Evolutionary conservation across 2,888 invertebrate genomes (phyloP), one percentile per base, ranked within the genome.

Genomic region (Byasa hedistus): DNA sequence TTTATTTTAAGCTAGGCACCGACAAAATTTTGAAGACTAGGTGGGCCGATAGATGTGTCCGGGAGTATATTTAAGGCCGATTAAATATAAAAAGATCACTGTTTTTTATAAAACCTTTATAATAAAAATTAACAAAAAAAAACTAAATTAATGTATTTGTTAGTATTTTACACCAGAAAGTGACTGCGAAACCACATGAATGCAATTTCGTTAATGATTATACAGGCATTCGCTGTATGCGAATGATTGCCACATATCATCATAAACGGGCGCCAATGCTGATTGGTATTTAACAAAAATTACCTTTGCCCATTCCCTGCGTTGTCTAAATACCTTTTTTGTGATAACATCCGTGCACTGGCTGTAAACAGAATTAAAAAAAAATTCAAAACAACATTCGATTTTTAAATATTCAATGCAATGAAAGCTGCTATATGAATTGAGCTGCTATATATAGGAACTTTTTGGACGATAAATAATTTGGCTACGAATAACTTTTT

Each of bases 281-380:
- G 36, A 52, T 57, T 27, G 64, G 51, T 36, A 64, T 64, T 57
- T 32, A 22, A 64, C 57, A 52, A 64, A 64, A 64, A 64, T 17
- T 52, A 58, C 48, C 58, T 58, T 58, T 10, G 24, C 19, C 58
- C 23, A 58, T 54, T 54, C 19, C 36, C 36, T 60, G 56, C 65
- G 44, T 60, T 60, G 21, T 60, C 19, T 60, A 32, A 65, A 65
- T 60, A n/a, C 27, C 39, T 48, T 56, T 57, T 51, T 57, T 52
- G 51, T 64, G 52, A 54, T 54, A 54, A 54, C 52, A 22, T 54
- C 52, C 7, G n/a, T n/a, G 22, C 23, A 23, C 23, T 54, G 48
- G n/a, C 48, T n/a, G n/a, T 48, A 0, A 48, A 48, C n/a, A 48
- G 48, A 48, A 19, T n/a, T 48, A 48, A 4, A n/a, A 2, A n/a